Evolutionary conservation across 2,797 vertebrate genomes (phyloP), one percentile per base, ranked within the genome.

Genomic region (Echeneis naucrates): DNA sequence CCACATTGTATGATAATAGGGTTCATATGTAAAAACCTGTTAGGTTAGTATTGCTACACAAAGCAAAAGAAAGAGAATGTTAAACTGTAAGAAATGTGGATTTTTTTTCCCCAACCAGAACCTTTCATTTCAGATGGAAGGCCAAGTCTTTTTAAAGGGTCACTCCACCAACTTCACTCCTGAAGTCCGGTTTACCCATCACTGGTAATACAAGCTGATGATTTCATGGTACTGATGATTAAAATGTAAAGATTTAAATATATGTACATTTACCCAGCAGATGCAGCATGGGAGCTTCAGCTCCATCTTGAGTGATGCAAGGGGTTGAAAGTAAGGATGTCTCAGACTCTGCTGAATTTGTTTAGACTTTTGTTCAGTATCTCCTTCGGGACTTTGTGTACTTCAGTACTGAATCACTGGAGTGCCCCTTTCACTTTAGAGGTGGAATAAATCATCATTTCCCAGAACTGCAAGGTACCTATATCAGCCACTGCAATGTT

Each of bases 101-200:
- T 89, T 91, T 86, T 90, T 93, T n/a, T n/a, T n/a, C n/a, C n/a
- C 88, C 88, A 82, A 82, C 81, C 73, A 65, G 64, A 66, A 44
- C 63, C 38, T 57, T 72, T 79, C 50, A 61, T 42, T n/a, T 67
- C 30, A 56, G 30, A 62, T 24, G 35, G 56, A 51, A 35, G 44
- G 45, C 47, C 24, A 50, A 51, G 51, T 75, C 27, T 17, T 33
- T 73, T 71, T 62, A 72, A 84, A 75, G 77, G 66, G 48, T 50
- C 73, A 64, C 68, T 72, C 56, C 70, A 62, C 3, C 32, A 56
- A 17, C 66, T 68, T 45, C 35, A 33, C 45, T 50, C 45, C 24
- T 23, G 11, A 51, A n/a, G 44, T 35, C 57, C 5, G 55, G 5
- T 32, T 59, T 2, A 8, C 24, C 40, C 6, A 1, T 40, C 27